Percentiles rank a stretch among this genome's conserved stretches.
Evolutionary conservation across 1,140 invertebrate genomes (phyloP).

Genomic region (Carposina sasakii): DNA sequence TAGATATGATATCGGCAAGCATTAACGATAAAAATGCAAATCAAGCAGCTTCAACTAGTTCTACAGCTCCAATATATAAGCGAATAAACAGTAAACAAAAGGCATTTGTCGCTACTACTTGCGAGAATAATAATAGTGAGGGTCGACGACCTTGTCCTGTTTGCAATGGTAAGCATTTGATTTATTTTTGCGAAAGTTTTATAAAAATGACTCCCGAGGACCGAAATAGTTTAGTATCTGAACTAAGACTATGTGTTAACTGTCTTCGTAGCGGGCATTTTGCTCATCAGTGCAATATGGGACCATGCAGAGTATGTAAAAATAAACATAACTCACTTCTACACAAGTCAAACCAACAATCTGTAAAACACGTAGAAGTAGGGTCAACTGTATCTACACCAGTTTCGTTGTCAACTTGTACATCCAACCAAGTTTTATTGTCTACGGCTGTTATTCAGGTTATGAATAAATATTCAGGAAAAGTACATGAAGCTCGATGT

Average conservation of each 20-base stretch:
- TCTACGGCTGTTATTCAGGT: slow-evolving; percentile 26
- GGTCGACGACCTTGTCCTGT: too few species aligned
- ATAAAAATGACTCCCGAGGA: too few species aligned
- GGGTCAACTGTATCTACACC: neutral
- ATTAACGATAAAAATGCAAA: neutral
- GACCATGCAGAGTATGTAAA: neutral
- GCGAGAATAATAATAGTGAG: neutral
- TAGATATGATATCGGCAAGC: slow-evolving; percentile 18
- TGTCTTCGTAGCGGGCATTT: slow-evolving; percentile 5
- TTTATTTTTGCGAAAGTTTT: too few species aligned
- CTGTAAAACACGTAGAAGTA: neutral
- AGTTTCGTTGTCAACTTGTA: neutral
- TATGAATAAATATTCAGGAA: slow-evolving; percentile 5
- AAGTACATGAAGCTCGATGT: slow-evolving; percentile 17
- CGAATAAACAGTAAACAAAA: neutral
- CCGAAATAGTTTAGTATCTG: neutral
- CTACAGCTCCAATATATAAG: neutral
- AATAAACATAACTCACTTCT: slow-evolving; percentile 1
- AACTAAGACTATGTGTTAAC: neutral
- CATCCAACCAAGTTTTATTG: slow-evolving; percentile 9
- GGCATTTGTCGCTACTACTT: neutral
- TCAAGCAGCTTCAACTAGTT: neutral
- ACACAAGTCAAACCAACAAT: neutral
- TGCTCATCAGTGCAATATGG: slow-evolving; percentile 1
- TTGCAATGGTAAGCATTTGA: too few species aligned